Evolutionary conservation across 1,140 invertebrate genomes (phyloP).

Genomic region (Lordiphosa stackelbergi): DNA sequence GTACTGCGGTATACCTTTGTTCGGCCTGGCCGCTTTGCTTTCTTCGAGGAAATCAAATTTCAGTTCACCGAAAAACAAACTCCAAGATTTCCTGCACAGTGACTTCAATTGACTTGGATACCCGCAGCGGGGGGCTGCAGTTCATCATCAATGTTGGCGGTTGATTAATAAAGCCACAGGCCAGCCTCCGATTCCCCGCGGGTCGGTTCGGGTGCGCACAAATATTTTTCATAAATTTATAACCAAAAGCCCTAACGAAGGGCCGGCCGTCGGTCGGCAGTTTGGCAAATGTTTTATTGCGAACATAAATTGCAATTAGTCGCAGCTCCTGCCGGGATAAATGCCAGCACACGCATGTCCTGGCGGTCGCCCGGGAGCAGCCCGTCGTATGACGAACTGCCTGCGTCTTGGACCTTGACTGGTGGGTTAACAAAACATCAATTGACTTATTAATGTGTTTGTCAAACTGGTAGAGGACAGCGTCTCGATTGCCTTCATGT

Average conservation of each 20-base stretch:
- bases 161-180: conserved; percentile 67
- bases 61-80: conserved; percentile 52
- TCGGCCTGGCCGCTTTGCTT: conserved; percentile 33
- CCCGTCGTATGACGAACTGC: conserved; percentile 46
- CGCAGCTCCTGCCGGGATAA: conserved; percentile 63
- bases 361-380: conserved; percentile 35
- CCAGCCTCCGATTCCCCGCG: conserved; percentile 22
- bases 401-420: conserved; percentile 13
- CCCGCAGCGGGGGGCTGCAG: conserved; percentile 4
- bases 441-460: conserved; percentile 74
- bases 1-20: conserved; percentile 42
- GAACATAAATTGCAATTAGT: conserved; percentile 74
- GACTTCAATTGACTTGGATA: conserved; percentile 55
- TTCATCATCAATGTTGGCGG: conserved; percentile 12
- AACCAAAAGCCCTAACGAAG: conserved; percentile 62
- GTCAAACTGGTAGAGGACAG: conserved; percentile 21
- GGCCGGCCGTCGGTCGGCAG: conserved; percentile 27
- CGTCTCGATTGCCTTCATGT: conserved; percentile 55
- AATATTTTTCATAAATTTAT: conserved; percentile 74
- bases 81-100: conserved; percentile 23
- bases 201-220: neutral
- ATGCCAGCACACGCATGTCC: conserved; percentile 64
- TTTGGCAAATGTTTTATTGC: conserved; percentile 73
- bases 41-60: conserved; percentile 55
- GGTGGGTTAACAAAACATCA: conserved; percentile 72